phyloP scores from a whole-genome alignment of 92 coral and sea anemone genomes.

The Montipora capitata region DNA sequence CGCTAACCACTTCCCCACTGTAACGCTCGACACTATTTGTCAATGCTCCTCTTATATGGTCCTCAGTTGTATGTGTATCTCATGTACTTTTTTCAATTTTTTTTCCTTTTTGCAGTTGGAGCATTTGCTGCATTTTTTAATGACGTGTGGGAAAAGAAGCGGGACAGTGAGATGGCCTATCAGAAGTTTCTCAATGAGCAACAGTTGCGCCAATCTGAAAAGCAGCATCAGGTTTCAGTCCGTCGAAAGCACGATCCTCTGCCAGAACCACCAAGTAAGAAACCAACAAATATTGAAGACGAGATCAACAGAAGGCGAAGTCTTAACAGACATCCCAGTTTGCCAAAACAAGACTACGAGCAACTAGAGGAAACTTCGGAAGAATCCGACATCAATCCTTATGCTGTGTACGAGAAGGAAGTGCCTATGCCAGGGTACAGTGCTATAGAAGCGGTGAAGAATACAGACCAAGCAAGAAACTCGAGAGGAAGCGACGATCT shows the following conservation, averaged over 20 bases:
- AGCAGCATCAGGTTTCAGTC: constrained; percentile 62
- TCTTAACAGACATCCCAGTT: constrained; percentile 64
- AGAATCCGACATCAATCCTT: constrained; percentile 86
- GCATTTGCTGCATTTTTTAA: constrained; percentile 95
- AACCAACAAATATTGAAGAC: constrained; percentile 37
- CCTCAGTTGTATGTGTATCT: too few species aligned
- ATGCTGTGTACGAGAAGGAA: constrained; percentile 79
- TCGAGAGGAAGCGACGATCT: constrained; percentile 58
- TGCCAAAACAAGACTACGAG: constrained; percentile 66
- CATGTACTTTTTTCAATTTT: not conserved
- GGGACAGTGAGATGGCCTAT: constrained; percentile 92
- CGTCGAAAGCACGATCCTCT: constrained; percentile 89
- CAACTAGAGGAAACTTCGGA: constrained; percentile 72
- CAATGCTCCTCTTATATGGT: too few species aligned
- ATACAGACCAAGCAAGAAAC: constrained; percentile 49
- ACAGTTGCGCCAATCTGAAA: constrained; percentile 60
- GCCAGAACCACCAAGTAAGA: constrained; percentile 82
- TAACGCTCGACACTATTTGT: too few species aligned
- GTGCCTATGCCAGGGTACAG: constrained; percentile 30
- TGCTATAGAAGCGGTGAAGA: constrained; percentile 17
- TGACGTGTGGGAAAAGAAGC: constrained; percentile 96
- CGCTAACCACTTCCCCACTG: too few species aligned
- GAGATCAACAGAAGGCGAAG: constrained; percentile 77
- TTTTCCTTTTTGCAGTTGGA: constrained; percentile 76
- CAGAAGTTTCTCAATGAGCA: constrained; percentile 79